These are phyloP conservation scores for Trididemnum miniatum DNA, from an alignment of 23 tunicate species.

Conservation along the genomic window DNA sequence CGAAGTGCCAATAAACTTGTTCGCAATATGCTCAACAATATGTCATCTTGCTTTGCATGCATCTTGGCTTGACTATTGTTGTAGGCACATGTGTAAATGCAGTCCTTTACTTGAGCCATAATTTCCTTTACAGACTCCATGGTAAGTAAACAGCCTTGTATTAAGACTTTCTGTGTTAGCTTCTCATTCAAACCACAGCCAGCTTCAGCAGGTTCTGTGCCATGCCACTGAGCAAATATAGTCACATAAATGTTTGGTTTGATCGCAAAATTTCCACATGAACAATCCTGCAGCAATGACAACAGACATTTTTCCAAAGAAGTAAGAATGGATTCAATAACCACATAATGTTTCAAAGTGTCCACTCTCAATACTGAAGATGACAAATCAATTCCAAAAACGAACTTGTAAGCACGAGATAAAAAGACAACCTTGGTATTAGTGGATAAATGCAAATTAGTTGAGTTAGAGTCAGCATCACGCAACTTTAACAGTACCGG, in stretches of 20 bases:
- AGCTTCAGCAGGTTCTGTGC: neutral
- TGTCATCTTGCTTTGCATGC: slow-evolving; percentile 41
- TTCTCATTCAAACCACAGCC: neutral
- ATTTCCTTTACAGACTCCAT: slow-evolving; percentile 14
- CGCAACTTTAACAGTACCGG: too few species aligned
- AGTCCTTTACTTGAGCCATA: slow-evolving; percentile 20
- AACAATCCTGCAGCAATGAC: slow-evolving; percentile 38
- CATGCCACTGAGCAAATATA: slow-evolving; percentile 78
- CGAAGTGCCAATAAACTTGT: slow-evolving; percentile 75
- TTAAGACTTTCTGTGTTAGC: slow-evolving; percentile 56
- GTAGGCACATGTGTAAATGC: slow-evolving; percentile 18
- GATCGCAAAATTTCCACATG: neutral
- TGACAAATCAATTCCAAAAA: slow-evolving; percentile 83
- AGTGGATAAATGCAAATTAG: neutral
- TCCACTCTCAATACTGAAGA: slow-evolving; percentile 69
- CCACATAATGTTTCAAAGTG: slow-evolving; percentile 44
- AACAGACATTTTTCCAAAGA: slow-evolving; percentile 61
- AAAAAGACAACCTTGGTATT: slow-evolving; percentile 64
- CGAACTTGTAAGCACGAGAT: slow-evolving; percentile 74
- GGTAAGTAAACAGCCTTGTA: slow-evolving; percentile 73
- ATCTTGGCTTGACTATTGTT: neutral
- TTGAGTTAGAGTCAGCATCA: neutral
- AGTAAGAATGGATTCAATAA: slow-evolving; percentile 55
- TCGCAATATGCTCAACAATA: slow-evolving; percentile 58
- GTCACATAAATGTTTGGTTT: slow-evolving; percentile 73